These are phyloP conservation scores for Chloroclysta siterata DNA, from an alignment of 2,888 invertebrate genomes.

Conservation along the genomic window DNA sequence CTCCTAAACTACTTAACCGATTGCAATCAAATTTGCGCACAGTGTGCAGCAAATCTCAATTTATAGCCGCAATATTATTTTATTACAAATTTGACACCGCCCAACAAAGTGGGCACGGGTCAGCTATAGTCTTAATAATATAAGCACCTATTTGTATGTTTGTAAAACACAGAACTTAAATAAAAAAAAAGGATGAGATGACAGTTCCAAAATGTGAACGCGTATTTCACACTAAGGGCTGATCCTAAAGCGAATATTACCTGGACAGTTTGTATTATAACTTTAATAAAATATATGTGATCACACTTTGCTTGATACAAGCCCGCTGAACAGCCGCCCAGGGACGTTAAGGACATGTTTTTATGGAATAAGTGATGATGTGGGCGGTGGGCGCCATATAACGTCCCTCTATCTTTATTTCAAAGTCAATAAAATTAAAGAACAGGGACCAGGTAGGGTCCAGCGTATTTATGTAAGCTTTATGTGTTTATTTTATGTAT, in stretches of 20 bases:
- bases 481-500: too few relatives aligned
- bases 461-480: too few relatives aligned
- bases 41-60: too few relatives aligned
- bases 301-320: slow-evolving; percentile 22
- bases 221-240: not conserved
- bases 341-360: slow-evolving; percentile 13
- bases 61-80: too few relatives aligned
- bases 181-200: too few relatives aligned
- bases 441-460: not conserved
- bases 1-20: too few relatives aligned
- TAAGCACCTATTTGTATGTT: too few relatives aligned
- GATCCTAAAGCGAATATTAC: not conserved
- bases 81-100: too few relatives aligned
- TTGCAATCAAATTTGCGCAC: too few relatives aligned
- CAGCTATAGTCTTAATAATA: too few relatives aligned
- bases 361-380: slow-evolving; percentile 21
- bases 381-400: not conserved
- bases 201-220: not conserved
- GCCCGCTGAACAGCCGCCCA: slow-evolving; percentile 3
- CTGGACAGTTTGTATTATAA: slow-evolving; percentile 14
- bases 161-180: too few relatives aligned
- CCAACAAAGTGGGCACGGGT: too few relatives aligned
- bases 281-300: slow-evolving; percentile 24
- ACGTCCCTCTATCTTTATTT: not conserved
- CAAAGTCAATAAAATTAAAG: not conserved